Evolutionary conservation across 1,140 invertebrate genomes (phyloP), one percentile per base, ranked within the genome.

Genomic region (Mercenaria mercenaria): DNA sequence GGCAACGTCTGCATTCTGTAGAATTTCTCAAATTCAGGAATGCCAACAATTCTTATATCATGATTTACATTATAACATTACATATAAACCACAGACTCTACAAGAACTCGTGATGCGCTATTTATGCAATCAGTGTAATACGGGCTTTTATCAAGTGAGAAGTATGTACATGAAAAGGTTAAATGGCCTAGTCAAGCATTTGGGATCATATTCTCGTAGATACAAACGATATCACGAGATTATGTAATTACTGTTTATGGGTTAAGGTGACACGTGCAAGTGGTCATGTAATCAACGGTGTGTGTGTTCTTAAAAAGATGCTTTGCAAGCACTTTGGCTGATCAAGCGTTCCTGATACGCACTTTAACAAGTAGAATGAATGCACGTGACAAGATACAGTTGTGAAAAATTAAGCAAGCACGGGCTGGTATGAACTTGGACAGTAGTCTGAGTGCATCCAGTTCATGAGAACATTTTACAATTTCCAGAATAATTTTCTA

Each of bases 131-230:
- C 6, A 11, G 23, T 64, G 59, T 15, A 39, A 26, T 29, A 3
- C 1, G 26, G 61, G 3, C 34, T 39, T 10, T 76, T 76, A 76
- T 76, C 72, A 47, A 20, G 72, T 50, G 72, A 29, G 47, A 76
- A 76, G 10, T 76, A 76, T 43, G 41, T 76, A 43, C 41, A 76
- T 29, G 72, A 76, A 76, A 76, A 76, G 72, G 72, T 76, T 76
- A 76, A 76, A 43, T n/a, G 23, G 6, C 6, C n/a, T 13, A 47
- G 23, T 50, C 72, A 76, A 50, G 72, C 41, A 76, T 26, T 26
- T 29, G 20, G 26, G 59, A 26, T 64, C 59, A 64, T 64, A 29
- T 64, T 64, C 59, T 64, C 26, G 20, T 8, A 29, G 59, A 29
- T 29, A n/a, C 26, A 11, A 2, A 29, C 59, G 59, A 64, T 64